A percentile compares a stretch with the other conserved stretches of the same genome.
Evolutionary conservation across 1,140 invertebrate species (phyloP).

Genomic region (Batillaria attramentaria): DNA sequence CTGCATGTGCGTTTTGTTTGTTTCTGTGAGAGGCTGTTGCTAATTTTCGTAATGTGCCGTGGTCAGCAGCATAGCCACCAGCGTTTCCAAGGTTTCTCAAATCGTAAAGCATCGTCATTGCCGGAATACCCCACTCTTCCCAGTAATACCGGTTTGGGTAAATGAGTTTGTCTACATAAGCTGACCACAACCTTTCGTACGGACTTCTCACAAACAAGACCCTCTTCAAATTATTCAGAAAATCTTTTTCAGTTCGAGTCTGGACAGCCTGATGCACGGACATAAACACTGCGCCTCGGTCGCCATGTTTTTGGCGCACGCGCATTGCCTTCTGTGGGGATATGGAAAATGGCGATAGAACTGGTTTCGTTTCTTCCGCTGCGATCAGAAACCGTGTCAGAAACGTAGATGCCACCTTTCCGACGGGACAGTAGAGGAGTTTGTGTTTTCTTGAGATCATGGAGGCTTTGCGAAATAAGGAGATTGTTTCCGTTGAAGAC

Average conservation of each 20-base stretch:
- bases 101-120: too few relatives aligned
- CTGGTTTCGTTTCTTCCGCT: conserved; percentile 3
- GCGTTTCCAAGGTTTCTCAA: too few relatives aligned
- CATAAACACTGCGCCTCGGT: neutral
- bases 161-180: conserved; percentile 25
- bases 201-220: conserved; percentile 24
- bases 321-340: conserved; percentile 20
- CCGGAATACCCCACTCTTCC: conserved; percentile 16
- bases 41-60: too few relatives aligned
- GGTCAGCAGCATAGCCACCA: too few relatives aligned
- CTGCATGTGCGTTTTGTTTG: too few relatives aligned
- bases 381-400: conserved; percentile 31
- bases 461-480: neutral
- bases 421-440: conserved; percentile 34
- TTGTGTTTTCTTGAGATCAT: conserved; percentile 24
- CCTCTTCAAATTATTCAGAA: conserved; percentile 7
- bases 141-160: conserved; percentile 23
- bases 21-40: too few relatives aligned
- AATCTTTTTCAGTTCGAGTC: neutral
- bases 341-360: conserved; percentile 28
- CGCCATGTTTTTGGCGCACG: conserved; percentile 5
- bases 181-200: conserved; percentile 8
- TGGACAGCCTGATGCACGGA: neutral
- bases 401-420: conserved; percentile 37
- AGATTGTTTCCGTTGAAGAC: neutral